Percentiles rank a stretch among this genome's conserved stretches.
Evolutionary conservation across 2,113 vertebrate species (phyloP).

Genomic region (Synodontis membranacea): DNA sequence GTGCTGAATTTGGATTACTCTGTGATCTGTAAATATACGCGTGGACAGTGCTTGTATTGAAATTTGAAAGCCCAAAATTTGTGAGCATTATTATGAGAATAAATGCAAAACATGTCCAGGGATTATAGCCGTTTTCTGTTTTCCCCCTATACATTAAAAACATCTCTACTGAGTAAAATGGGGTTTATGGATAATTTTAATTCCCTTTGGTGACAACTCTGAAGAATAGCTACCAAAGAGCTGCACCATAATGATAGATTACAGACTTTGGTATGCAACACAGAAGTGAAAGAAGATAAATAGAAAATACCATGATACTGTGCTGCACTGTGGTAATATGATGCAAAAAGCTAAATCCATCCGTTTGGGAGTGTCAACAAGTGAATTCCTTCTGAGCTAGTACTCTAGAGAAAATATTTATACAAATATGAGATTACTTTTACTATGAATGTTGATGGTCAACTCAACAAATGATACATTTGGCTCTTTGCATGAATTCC

Average conservation of each 20-base stretch:
- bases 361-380: neutral
- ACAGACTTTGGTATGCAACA: neutral
- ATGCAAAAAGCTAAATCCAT: neutral
- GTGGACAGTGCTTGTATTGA: constrained; percentile 13
- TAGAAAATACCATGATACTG: neutral
- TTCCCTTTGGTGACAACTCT: neutral
- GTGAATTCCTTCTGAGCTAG: neutral
- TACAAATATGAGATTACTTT: constrained; percentile 2
- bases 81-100: neutral
- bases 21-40: constrained; percentile 56
- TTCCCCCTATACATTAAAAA: neutral
- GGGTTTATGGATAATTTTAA: neutral
- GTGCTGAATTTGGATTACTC: constrained; percentile 57
- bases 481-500: neutral
- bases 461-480: neutral
- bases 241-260: neutral
- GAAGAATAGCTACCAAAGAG: neutral
- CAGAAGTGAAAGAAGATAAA: neutral
- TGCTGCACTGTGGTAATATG: neutral
- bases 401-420: neutral
- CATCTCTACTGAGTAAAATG: neutral
- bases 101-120: neutral
- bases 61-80: constrained; percentile 1
- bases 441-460: neutral
- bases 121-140: too few species aligned